Conservation (phyloP, 2,797 vertebrate genomes). For the Merluccius polli region DNA sequence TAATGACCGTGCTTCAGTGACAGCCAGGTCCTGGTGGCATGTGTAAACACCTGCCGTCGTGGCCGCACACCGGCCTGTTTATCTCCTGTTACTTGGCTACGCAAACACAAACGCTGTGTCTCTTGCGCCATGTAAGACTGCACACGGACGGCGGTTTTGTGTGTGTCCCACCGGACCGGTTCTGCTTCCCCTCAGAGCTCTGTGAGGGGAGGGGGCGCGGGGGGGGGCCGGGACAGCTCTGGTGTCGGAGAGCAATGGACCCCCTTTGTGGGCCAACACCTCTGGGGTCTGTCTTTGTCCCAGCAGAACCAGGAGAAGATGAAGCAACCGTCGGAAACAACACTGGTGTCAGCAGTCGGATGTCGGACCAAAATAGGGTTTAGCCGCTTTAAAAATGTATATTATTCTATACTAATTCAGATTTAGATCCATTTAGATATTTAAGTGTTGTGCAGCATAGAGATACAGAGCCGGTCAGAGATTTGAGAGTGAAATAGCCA, state of each 20-base stretch:
- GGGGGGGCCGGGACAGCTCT: constrained; percentile 32
- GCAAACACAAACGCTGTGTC: constrained; percentile 37
- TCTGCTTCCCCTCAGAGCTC: constrained; percentile 54
- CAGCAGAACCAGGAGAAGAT: constrained; percentile 8
- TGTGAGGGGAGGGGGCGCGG: constrained; percentile 15
- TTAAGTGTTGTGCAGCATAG: not conserved
- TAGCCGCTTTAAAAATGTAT: not conserved
- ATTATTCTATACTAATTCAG: not conserved
- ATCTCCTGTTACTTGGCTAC: constrained; percentile 55
- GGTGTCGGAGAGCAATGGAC: constrained; percentile 34
- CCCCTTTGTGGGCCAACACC: constrained; percentile 19
- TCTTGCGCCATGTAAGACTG: not conserved
- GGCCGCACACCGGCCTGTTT: constrained; percentile 42
- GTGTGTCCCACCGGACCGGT: not conserved
- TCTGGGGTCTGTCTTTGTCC: constrained; percentile 45
- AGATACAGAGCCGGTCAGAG: no score
- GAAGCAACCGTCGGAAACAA: constrained; percentile 11
- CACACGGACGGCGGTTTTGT: not conserved
- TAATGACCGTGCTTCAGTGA: constrained; percentile 33
- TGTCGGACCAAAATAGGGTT: no score
- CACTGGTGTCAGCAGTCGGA: not conserved
- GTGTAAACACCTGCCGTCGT: constrained; percentile 44
- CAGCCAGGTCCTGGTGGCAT: constrained; percentile 45
- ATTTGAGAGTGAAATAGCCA: no score
- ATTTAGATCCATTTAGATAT: not conserved